Percentiles rank a stretch among this genome's conserved stretches.
Conservation (phyloP, 2,888 invertebrate genomes). For the Pycnomerus fuliginosus region DNA sequence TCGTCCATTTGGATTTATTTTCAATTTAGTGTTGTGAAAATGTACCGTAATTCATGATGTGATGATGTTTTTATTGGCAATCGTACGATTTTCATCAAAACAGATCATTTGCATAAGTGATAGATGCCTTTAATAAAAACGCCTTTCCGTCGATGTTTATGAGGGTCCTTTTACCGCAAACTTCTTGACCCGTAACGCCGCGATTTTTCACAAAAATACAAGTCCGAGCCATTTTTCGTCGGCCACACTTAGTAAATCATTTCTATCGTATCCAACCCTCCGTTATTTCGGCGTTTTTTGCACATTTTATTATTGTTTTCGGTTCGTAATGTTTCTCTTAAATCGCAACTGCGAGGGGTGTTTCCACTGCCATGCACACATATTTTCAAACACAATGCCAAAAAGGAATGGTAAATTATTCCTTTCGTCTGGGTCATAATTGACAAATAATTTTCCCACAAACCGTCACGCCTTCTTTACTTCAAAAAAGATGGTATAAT, state of each 20-base stretch:
- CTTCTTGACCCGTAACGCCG: slow-evolving; percentile 25
- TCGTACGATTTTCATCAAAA: slow-evolving; percentile 9
- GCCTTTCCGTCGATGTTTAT: slow-evolving; percentile 2
- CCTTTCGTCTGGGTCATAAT: slow-evolving; percentile 12
- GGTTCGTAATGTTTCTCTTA: slow-evolving; percentile 28
- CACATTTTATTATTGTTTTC: slow-evolving; percentile 38
- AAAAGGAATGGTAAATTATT: slow-evolving; percentile 3
- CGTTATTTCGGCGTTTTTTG: too few species aligned
- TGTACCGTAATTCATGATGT: neutral
- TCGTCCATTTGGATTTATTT: slow-evolving; percentile 13
- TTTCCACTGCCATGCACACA: slow-evolving; percentile 13
- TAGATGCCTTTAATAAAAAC: slow-evolving; percentile 19
- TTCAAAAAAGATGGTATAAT: slow-evolving; percentile 12
- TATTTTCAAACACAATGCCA: slow-evolving; percentile 9
- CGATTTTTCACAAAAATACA: slow-evolving; percentile 25
- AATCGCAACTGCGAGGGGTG: slow-evolving; percentile 26
- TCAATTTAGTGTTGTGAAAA: slow-evolving; percentile 8
- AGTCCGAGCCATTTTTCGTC: slow-evolving; percentile 26
- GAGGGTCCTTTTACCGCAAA: slow-evolving; percentile 1
- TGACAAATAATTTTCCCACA: slow-evolving; percentile 19
- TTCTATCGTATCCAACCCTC: slow-evolving; percentile 28
- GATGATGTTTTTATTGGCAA: slow-evolving; percentile 10
- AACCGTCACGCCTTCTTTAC: slow-evolving; percentile 14
- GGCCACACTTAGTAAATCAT: slow-evolving; percentile 36
- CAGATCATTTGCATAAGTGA: slow-evolving; percentile 17